Evolutionary conservation across 2,797 vertebrate genomes (phyloP).

Genomic region (Ceryle rudis): DNA sequence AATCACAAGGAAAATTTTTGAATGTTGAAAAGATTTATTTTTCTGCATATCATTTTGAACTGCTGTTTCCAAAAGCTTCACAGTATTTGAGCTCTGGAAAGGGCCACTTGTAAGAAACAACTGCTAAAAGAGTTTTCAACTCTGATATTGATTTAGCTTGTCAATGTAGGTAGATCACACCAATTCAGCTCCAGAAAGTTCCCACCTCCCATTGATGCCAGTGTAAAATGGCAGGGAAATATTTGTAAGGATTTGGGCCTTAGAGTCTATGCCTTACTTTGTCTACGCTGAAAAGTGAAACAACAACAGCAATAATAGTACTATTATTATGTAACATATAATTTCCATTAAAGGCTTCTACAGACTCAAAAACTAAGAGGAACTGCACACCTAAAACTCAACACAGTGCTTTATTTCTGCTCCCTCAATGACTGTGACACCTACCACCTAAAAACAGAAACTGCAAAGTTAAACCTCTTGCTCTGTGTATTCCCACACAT

Average conservation of each 20-base stretch:
- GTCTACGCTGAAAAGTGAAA: neutral
- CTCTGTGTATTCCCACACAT: constrained; percentile 12
- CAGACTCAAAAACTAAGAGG: neutral
- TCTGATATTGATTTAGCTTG: neutral
- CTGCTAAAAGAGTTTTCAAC: neutral
- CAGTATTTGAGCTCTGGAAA: neutral
- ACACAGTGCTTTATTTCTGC: neutral
- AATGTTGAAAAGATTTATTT: neutral
- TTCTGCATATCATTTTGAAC: neutral
- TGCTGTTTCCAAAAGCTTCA: neutral
- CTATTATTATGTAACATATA: neutral
- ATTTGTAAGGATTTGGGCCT: neutral
- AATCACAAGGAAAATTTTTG: neutral
- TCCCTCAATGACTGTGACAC: neutral
- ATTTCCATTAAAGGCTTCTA: neutral
- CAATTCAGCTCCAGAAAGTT: neutral
- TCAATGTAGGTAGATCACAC: neutral
- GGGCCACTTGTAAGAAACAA: neutral
- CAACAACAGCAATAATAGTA: too few relatives aligned
- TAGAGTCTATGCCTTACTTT: neutral
- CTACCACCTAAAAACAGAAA: constrained; percentile 29
- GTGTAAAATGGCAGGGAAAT: neutral
- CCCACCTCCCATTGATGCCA: neutral
- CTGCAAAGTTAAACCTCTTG: constrained; percentile 15
- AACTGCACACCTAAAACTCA: neutral